Evolutionary conservation across 2,888 invertebrate species (phyloP).

Genomic region (Lathronympha strigana): DNA sequence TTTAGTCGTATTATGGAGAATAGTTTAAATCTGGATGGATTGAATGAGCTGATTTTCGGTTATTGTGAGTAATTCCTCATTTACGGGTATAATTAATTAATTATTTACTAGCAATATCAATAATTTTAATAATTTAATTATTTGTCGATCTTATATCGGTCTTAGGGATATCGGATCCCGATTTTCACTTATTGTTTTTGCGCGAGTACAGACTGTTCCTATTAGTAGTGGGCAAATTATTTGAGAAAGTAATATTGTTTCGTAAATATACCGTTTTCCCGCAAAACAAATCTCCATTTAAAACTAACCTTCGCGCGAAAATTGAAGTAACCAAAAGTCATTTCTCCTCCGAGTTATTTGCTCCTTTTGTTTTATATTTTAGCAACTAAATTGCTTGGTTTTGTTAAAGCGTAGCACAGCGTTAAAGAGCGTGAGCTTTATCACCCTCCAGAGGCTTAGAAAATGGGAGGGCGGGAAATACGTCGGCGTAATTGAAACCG

Average conservation of each 20-base stretch:
- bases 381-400: conserved; percentile 41
- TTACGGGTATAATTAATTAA: no score
- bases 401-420: conserved; percentile 38
- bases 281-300: neutral
- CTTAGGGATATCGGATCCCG: no score
- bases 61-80: no score
- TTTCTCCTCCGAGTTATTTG: conserved; percentile 24
- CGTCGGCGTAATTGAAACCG: conserved; percentile 40
- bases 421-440: conserved; percentile 42
- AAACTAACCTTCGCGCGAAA: conserved; percentile 17
- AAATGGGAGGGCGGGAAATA: conserved; percentile 40
- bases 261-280: neutral
- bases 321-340: conserved; percentile 19
- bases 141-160: no score
- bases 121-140: no score
- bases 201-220: no score
- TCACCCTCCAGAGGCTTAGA: conserved; percentile 42
- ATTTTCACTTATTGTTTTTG: no score
- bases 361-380: conserved; percentile 41
- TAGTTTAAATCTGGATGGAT: no score
- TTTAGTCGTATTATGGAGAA: no score
- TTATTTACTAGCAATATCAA: no score
- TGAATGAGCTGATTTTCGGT: no score
- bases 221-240: neutral
- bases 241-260: neutral